Evolutionary conservation across 30 jellyfish, hydroid and myxozoan species (phyloP), one percentile per base, ranked within the genome.

Genomic region (Thelohanellus kitauei): DNA sequence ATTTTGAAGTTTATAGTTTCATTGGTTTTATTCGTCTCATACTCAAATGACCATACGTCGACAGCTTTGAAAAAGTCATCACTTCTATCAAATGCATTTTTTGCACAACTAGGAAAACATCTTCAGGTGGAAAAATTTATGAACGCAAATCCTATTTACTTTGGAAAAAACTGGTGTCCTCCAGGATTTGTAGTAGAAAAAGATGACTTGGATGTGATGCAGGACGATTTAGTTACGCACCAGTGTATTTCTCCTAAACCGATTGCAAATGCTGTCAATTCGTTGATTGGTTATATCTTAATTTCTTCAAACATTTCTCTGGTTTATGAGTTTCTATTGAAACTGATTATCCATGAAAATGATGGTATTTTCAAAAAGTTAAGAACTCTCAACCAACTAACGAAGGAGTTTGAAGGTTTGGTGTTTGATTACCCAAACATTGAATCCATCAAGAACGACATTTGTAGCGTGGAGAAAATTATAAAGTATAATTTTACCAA

Each of bases 231-330:
- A 19, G 50, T 14, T 25, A 24, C 65, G 2, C 25, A 51, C 22
- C 65, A 51, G 23, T 43, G 23, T 14, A 46, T 68, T n/a, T 57
- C 45, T 11, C 65, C 19, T 38, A n/a, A n/a, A n/a, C n/a, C n/a
- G n/a, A n/a, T n/a, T n/a, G n/a, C n/a, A n/a, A n/a, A n/a, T n/a
- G n/a, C 55, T 38, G 51, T 68, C 13, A 85, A 68, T 33, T 82
- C 90, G 11, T 31, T 68, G 51, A 68, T 68, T 18, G 90, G 90
- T 34, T 83, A 54, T 11, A 41, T 41, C 25, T 58, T 52, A 19
- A 56, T 40, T 35, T 39, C 31, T 22, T 69, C 65, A 23, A 83
- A 83, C 12, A 58, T 53, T 4, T 22, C 8, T 2, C 18, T 18
- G 13, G 86, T 66, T 1, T 47, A 59, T 19, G 20, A 38, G 14